Percentiles rank a stretch among this genome's conserved stretches.
phyloP scores from a whole-genome alignment of 2,888 invertebrate species.

The Cyaniris semiargus region DNA sequence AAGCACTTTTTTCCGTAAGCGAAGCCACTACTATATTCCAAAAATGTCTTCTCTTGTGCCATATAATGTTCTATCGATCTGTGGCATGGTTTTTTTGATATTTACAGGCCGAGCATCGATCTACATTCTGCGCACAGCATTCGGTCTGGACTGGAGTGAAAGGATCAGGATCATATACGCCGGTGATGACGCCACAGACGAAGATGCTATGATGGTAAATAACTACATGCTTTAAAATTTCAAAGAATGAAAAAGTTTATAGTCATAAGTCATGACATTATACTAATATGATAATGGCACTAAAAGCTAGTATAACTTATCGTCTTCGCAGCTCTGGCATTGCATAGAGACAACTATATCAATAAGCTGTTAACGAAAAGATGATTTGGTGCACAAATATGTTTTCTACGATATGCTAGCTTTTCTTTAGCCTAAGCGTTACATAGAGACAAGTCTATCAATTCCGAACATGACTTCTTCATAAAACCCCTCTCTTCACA shows the following conservation, averaged over 20 bases:
- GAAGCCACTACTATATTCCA: no score
- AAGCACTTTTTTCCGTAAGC: no score
- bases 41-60: no score
- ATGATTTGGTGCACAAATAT: no score
- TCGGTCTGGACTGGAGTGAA: constrained; percentile 95
- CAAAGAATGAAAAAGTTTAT: neutral
- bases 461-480: neutral
- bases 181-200: constrained; percentile 93
- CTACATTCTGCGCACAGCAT: constrained; percentile 93
- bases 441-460: neutral
- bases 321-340: no score
- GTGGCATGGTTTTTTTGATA: neutral
- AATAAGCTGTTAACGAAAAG: no score
- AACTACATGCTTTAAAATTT: neutral
- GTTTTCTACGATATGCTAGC: no score
- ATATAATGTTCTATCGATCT: no score
- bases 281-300: neutral
- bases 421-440: no score
- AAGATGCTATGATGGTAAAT: constrained; percentile 92
- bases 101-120: constrained; percentile 88
- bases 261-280: neutral
- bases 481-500: constrained; percentile 51
- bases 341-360: no score
- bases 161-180: constrained; percentile 93
- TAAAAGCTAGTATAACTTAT: no score